Base-by-base conservation (phyloP, 2,797 vertebrate species). In the Clarias pachynema region DNA sequence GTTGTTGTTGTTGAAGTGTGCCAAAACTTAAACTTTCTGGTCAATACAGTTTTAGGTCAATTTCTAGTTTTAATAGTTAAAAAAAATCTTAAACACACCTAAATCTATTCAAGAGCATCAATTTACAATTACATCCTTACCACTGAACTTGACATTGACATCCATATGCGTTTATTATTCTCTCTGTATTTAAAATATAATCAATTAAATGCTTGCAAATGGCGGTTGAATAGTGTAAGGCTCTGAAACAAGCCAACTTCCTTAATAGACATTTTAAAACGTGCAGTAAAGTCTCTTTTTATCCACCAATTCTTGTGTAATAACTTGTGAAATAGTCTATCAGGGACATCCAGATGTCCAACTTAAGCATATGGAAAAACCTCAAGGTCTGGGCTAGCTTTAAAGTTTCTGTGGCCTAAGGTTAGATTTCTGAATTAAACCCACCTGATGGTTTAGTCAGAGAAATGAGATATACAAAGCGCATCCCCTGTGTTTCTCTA, bases 361-460 rank as follows among this genome's bases (percentile, higher is more conserved):
- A 87, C 86, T 86, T 88, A 79, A 90, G 87, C 90, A 91, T 93
- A 89, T 92, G 92, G 91, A 93, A 93, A 91, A 91, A 88, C 81
- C 85, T 90, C 92, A 86, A 85, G 31, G 84, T 87, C 91, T 92
- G 91, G 86, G 87, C 66, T 62, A 66, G 56, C 65, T 81, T 83
- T 83, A 82, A 49, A 81, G 74, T 72, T 84, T 87, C 87, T 90
- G 83, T 40, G 87, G 85, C 91, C 89, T 79, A 85, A 89, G 84
- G 87, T 87, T 80, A 88, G 73, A 81, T 88, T 57, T 85, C 78
- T 24, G 85, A 90, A 86, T 85, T 88, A 91, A 87, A 87, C 86
- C 80, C 59, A 68, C 59, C 62, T 72, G 34, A 40, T 69, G 40
- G 74, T 84, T 81, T 5, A 81, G 70, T 59, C 56, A 70, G 62